Conservation (phyloP, 2,113 vertebrate genomes). For the Crotalus tigris region DNA sequence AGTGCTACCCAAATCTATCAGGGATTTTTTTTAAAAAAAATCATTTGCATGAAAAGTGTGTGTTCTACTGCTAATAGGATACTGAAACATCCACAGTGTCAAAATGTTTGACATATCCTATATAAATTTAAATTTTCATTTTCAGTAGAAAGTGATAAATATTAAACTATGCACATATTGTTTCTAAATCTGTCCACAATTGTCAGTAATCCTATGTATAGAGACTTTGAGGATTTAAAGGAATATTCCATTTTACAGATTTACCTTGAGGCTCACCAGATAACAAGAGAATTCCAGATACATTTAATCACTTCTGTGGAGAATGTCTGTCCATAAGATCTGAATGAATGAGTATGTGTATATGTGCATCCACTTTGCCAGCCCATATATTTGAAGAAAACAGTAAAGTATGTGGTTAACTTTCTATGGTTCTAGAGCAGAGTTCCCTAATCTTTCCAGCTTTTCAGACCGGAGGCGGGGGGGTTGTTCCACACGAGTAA, state of each 20-base stretch:
- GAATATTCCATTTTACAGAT: not conserved
- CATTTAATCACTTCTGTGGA: not conserved
- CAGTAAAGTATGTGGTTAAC: not conserved
- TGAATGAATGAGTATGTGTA: not conserved
- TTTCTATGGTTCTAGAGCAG: not conserved
- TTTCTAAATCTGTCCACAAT: not conserved
- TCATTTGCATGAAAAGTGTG: not conserved
- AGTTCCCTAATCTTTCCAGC: not conserved
- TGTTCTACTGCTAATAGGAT: not conserved
- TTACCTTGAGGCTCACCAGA: not conserved
- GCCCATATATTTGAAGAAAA: not conserved
- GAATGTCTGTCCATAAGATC: not conserved
- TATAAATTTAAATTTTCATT: not conserved
- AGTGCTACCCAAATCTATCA: not conserved
- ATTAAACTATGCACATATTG: not conserved
- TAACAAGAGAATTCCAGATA: not conserved
- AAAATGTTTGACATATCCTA: not conserved
- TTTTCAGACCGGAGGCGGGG: accelerated
- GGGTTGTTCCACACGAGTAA: not conserved
- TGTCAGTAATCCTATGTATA: accelerated
- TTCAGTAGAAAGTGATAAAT: accelerated
- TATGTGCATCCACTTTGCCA: not conserved
- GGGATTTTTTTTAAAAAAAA: not conserved
- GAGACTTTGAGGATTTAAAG: not conserved
- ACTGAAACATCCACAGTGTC: not conserved